A percentile compares a stretch with the other conserved stretches of the same genome.
These are phyloP conservation scores for Molossus molossus DNA, from an alignment of 2,797 vertebrate species.

Conservation along the genomic window DNA sequence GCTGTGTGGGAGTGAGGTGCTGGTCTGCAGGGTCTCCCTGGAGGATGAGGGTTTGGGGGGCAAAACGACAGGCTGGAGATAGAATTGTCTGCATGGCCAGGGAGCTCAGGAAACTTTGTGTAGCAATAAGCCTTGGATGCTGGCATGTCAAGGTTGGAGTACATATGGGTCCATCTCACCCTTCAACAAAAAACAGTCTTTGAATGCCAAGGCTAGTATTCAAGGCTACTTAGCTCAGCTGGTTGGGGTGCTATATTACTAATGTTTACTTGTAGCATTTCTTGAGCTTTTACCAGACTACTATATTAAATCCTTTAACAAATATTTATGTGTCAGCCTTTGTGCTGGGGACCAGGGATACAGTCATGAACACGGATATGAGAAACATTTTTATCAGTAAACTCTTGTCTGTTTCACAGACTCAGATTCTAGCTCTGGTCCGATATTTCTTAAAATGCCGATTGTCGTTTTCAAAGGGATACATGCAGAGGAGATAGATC, in stretches of 20 bases:
- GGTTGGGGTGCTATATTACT: not conserved
- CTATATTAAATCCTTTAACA: not conserved
- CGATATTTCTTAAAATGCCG: not conserved
- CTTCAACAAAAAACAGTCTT: not conserved
- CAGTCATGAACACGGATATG: not conserved
- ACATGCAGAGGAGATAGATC: not conserved
- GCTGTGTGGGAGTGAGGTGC: not conserved
- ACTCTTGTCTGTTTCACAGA: not conserved
- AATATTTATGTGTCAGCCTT: not conserved
- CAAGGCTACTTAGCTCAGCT: not conserved
- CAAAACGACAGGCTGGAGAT: fast-evolving
- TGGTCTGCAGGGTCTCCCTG: not conserved
- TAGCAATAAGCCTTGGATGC: not conserved
- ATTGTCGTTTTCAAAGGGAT: not conserved
- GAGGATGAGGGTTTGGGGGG: not conserved
- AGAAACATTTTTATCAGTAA: not conserved
- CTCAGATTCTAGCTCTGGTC: not conserved
- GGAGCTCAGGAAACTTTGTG: not conserved
- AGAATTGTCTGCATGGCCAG: not conserved
- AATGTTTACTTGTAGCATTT: not conserved
- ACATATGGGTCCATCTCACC: no score
- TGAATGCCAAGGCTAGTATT: not conserved
- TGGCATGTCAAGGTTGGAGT: not conserved
- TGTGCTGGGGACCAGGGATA: not conserved
- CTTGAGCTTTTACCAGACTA: not conserved